Base-by-base conservation (phyloP, 1,140 invertebrate genomes). In the Pseudomyrmex concolor region DNA sequence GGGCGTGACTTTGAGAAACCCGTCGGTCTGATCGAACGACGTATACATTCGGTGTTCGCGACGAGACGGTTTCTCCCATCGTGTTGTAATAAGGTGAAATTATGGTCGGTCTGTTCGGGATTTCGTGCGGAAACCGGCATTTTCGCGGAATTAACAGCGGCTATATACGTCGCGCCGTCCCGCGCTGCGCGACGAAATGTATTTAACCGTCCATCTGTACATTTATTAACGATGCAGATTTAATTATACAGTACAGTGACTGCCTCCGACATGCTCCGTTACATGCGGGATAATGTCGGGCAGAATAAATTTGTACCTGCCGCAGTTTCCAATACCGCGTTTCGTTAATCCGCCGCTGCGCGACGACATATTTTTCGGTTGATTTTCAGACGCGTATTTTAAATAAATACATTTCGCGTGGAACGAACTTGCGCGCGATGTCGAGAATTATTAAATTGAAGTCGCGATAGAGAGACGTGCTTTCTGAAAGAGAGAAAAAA, bases 171-270 rank as follows among this genome's bases (percentile, higher is more conserved):
- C 55, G 66, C 64, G 34, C 34, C 34, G 34, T 34, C 34, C 34
- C 34, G 34, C 54, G 22, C 2, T 12, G 66, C 55, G 50, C 9
- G 19, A 34, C 67, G 34, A 34, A 34, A 43, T 55, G 66, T 45
- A 54, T 63, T 66, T 74, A 70, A 81, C 59, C 78, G 50, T 34
- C 78, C 78, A 55, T 72, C 74, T 81, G 76, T 63, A 54, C 34
- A 55, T 81, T 80, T 84, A 84, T 81, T 57, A 51, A 80, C 34
- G 67, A 71, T 84, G 66, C 57, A 81, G 64, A 84, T 84, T 84
- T 81, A 71, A 84, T 84, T 84, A 81, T 62, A 57, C 76, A 81
- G 76, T 67, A 62, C 76, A 71, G 25, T 84, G 73, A 78, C 57
- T 62, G 76, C 76, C 19, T 81, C 34, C 83, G 66, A 48, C 34